These are phyloP conservation scores for Neocrepidodera transversa DNA, from an alignment of 2,888 invertebrate genomes.

Conservation along the genomic window DNA sequence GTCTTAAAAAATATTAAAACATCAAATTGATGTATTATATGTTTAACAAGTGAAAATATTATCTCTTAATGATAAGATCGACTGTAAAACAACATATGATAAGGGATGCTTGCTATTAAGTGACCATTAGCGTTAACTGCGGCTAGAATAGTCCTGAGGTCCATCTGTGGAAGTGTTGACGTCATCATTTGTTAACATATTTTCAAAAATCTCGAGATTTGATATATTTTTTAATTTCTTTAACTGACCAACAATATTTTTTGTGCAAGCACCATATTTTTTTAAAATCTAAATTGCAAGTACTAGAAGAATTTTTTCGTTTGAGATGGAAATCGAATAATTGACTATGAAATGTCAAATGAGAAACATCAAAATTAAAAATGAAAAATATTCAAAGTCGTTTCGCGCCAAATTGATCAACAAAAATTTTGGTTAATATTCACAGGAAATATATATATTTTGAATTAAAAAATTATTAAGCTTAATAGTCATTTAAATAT, in stretches of 20 bases:
- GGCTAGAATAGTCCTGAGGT: conserved; percentile 1
- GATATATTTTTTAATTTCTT: conserved; percentile 46
- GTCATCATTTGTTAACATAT: conserved; percentile 22
- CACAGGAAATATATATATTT: too few relatives aligned
- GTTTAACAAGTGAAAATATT: too few relatives aligned
- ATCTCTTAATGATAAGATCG: too few relatives aligned
- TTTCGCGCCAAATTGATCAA: too few relatives aligned
- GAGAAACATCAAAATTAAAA: conserved; percentile 35
- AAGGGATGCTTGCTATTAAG: too few relatives aligned
- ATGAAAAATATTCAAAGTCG: conserved; percentile 28
- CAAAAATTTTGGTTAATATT: too few relatives aligned
- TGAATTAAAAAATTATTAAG: too few relatives aligned
- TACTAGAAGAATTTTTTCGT: conserved; percentile 39
- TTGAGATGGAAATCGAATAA: conserved; percentile 42
- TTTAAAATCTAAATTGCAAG: conserved; percentile 45
- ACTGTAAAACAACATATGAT: too few relatives aligned
- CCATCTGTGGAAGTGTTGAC: conserved; percentile 7
- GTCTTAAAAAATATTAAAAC: too few relatives aligned
- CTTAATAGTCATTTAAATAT: too few relatives aligned
- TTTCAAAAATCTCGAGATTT: conserved; percentile 34
- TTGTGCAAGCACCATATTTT: conserved; percentile 56
- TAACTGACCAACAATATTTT: conserved; percentile 51
- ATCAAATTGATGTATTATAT: too few relatives aligned
- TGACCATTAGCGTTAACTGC: neutral
- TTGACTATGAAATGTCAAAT: conserved; percentile 27